Percentiles rank a stretch among this genome's conserved stretches.
Conservation (phyloP, 2,888 invertebrate genomes). For the Chalcosyrphus nemorum region DNA sequence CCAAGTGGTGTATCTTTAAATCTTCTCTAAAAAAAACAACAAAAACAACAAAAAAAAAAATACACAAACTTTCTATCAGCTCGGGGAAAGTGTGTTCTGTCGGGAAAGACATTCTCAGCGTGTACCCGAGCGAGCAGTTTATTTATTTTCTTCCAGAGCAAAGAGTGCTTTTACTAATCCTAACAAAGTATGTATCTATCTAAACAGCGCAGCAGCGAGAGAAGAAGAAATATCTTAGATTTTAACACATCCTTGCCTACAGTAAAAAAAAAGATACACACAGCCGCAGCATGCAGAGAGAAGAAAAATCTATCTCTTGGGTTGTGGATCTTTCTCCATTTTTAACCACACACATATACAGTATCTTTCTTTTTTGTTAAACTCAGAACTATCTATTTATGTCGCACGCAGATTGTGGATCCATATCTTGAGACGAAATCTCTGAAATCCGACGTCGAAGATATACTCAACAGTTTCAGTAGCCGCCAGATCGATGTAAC, state of each 20-base stretch:
- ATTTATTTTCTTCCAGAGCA: constrained; percentile 69
- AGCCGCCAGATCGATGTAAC: constrained; percentile 86
- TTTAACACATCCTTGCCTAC: constrained; percentile 49
- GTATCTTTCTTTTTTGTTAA: constrained; percentile 70
- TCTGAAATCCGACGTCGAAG: constrained; percentile 87
- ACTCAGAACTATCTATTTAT: constrained; percentile 77
- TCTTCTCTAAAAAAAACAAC: constrained; percentile 27
- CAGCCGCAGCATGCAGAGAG: constrained; percentile 3
- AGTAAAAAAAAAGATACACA: not conserved
- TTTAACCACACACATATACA: constrained; percentile 66
- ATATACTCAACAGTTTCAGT: constrained; percentile 86
- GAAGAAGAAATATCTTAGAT: constrained; percentile 38
- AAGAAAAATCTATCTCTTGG: constrained; percentile 10
- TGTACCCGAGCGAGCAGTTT: constrained; percentile 32
- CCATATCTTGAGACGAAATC: constrained; percentile 87
- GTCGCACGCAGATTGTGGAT: constrained; percentile 84
- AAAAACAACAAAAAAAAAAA: constrained; percentile 11
- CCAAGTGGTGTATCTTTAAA: not conserved
- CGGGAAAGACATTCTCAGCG: constrained; percentile 11
- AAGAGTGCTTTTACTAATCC: constrained; percentile 64
- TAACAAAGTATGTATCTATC: constrained; percentile 63
- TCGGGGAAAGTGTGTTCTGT: not conserved
- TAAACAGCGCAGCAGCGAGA: no score
- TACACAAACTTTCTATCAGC: constrained; percentile 7
- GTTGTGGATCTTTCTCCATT: constrained; percentile 50